Evolutionary conservation across 2,888 invertebrate species (phyloP), one percentile per base, ranked within the genome.

Genomic region (Tillus elongatus): DNA sequence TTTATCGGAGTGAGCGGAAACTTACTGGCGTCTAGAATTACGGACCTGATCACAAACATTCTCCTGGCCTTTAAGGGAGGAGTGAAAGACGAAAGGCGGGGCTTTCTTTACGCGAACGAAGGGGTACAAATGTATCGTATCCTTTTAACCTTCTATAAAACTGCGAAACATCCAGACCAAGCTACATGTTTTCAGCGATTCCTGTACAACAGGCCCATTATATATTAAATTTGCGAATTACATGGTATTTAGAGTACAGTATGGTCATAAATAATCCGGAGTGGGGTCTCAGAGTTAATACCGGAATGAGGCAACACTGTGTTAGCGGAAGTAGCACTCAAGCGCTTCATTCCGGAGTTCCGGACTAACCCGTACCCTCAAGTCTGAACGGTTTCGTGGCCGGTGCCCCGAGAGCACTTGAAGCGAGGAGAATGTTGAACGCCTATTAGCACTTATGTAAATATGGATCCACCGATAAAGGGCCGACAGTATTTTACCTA

Each of bases 171-270:
- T 47, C 51, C 49, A 50, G 54, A 54, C 47, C 51, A 46, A 50
- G 53, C 50, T 56, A 53, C 55, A 56, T 54, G 58, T 63, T 64
- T 63, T 61, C 58, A 54, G 50, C 57, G 61, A 62, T 60, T 60
- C 54, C 58, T 56, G 57, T 58, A 57, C 51, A 61, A 58, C 58
- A 56, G 49, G 54, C 55, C 61, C 58, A 76, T 76, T 76, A 76
- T 75, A 75, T 75, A 73, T 74, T 75, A 75, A 76, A 68, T 77
- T 77, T 77, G 76, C 76, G 77, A 77, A 78, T 78, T 78, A 78
- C 77, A 77, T 71, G 77, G 75, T 75, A 77, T 77, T 79, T 78
- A 77, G 74, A 74, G 72, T 74, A 74, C 74, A 74, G 72, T 74
- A 74, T 70, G 67, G 67, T 69, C 66, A 75, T 76, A 76, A 77